These are phyloP conservation scores for Pegea sp. DNA, from an alignment of 23 tunicate genomes.

Conservation along the genomic window DNA sequence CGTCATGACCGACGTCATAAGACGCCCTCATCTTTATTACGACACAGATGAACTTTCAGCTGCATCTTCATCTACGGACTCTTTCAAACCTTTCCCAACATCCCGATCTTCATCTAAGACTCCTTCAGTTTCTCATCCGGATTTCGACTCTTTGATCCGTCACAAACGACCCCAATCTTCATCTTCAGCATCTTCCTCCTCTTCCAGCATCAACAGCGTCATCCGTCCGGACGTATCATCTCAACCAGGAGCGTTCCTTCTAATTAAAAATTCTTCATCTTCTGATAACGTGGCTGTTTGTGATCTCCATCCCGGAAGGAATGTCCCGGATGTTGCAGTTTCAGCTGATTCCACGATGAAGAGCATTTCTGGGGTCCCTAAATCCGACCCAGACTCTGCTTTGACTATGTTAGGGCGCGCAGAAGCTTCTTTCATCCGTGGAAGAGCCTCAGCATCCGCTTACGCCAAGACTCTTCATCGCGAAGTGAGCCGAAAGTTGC, in stretches of 20 bases:
- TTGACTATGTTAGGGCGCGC: not conserved
- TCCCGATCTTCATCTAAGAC: too few species aligned
- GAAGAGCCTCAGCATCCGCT: too few species aligned
- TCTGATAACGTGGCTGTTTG: not conserved
- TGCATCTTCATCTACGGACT: not conserved
- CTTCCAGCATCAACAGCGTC: too few species aligned
- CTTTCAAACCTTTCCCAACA: too few species aligned
- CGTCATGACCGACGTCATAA: slow-evolving; percentile 23
- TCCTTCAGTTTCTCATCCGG: too few species aligned
- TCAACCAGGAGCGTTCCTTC: not conserved
- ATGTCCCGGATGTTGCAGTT: slow-evolving; percentile 54
- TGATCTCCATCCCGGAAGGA: not conserved
- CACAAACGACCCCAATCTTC: not conserved
- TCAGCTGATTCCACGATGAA: slow-evolving; percentile 70
- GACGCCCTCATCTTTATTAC: slow-evolving; percentile 60
- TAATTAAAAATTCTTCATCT: not conserved
- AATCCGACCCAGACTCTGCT: not conserved
- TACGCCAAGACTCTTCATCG: not conserved
- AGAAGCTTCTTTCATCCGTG: too few species aligned
- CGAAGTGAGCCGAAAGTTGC: too few species aligned
- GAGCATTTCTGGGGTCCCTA: slow-evolving; percentile 2
- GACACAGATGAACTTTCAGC: slow-evolving; percentile 38
- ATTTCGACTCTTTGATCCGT: not conserved
- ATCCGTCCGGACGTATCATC: too few species aligned
- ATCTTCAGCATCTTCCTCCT: not conserved